phyloP scores from a whole-genome alignment of 2,113 vertebrate species.

The Orcinus orca region DNA sequence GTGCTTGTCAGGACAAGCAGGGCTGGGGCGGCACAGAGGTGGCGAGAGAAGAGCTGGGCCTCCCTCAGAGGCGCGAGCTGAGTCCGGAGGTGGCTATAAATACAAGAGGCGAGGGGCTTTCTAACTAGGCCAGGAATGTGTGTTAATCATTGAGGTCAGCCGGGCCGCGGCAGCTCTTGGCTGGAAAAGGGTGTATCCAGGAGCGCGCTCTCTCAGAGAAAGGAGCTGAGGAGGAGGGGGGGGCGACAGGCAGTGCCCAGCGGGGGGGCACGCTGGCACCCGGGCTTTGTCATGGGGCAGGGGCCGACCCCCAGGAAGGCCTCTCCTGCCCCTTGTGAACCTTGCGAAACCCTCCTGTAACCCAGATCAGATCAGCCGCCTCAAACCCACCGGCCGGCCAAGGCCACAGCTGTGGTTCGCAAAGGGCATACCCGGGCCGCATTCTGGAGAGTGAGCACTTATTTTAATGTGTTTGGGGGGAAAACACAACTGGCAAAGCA shows the following conservation, averaged over 20 bases:
- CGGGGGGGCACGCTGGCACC: fast-evolving
- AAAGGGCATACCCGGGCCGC: neutral
- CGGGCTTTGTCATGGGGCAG: fast-evolving
- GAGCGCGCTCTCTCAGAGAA: neutral
- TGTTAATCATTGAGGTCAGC: slow-evolving; percentile 79
- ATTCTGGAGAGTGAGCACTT: neutral
- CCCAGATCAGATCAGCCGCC: neutral
- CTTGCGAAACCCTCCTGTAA: neutral
- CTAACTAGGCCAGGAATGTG: slow-evolving; percentile 78
- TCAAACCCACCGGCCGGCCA: fast-evolving
- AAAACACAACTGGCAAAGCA: neutral
- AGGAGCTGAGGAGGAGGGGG: neutral
- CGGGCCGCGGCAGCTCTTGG: neutral
- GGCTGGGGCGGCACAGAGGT: neutral
- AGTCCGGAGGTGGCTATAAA: slow-evolving; percentile 71
- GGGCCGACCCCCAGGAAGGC: neutral
- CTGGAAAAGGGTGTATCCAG: neutral
- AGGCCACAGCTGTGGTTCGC: neutral
- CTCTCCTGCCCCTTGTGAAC: neutral
- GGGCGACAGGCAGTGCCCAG: neutral
- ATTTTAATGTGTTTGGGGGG: neutral
- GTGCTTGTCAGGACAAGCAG: neutral
- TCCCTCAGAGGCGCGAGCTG: slow-evolving; percentile 49
- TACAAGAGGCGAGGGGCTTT: slow-evolving; percentile 68
- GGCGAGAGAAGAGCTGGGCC: neutral